Conservation (phyloP, 2,888 invertebrate genomes). For the Synergus umbraculus region DNA sequence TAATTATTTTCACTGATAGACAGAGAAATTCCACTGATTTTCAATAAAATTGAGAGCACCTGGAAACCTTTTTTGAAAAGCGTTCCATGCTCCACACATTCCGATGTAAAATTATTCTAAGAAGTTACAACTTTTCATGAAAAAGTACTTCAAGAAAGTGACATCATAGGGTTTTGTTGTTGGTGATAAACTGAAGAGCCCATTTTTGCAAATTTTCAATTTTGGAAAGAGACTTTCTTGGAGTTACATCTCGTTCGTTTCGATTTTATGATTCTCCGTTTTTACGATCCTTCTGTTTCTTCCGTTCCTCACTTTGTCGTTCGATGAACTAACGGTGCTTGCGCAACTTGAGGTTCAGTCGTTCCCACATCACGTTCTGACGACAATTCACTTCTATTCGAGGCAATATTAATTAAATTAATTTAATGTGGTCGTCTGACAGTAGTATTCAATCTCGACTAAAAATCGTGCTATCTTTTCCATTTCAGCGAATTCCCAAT, state of each 20-base stretch:
- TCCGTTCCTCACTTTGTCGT: background rate
- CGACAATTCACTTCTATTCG: constrained; percentile 15
- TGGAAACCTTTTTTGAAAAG: no score
- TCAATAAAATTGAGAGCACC: no score
- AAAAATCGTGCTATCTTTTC: constrained; percentile 30
- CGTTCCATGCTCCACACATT: no score
- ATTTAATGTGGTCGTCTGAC: background rate
- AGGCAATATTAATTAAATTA: constrained; percentile 30
- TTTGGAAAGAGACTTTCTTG: background rate
- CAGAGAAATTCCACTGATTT: no score
- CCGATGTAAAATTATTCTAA: background rate
- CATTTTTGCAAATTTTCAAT: background rate
- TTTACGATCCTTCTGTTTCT: background rate
- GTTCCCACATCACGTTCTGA: constrained; percentile 13
- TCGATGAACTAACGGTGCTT: constrained; percentile 19
- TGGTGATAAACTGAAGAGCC: background rate
- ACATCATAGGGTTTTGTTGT: background rate
- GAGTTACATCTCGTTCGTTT: background rate
- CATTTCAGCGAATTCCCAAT: constrained; percentile 9
- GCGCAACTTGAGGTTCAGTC: background rate
- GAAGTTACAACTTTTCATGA: background rate
- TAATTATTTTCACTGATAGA: no score
- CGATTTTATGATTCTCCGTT: background rate
- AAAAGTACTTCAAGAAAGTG: background rate
- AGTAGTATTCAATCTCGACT: background rate